Evolutionary conservation across 2,888 invertebrate genomes (phyloP).

Genomic region (Amiota mariae): DNA sequence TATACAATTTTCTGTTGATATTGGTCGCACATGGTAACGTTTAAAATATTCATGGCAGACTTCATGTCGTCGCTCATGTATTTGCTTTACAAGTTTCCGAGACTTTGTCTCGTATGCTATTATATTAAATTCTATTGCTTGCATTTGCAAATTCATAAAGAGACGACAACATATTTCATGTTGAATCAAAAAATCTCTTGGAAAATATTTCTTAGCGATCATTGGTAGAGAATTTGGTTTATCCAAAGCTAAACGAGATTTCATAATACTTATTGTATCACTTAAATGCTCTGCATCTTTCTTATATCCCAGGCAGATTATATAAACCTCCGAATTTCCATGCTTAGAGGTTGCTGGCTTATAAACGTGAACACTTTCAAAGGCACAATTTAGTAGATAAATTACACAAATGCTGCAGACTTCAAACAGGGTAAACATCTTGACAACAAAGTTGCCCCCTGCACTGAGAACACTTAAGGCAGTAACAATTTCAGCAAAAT

Average conservation of each 20-base stretch:
- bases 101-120: slow-evolving; percentile 75
- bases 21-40: slow-evolving; percentile 76
- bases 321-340: slow-evolving; percentile 95
- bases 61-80: slow-evolving; percentile 74
- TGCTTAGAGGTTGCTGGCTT: slow-evolving; percentile 95
- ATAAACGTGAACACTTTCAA: slow-evolving; percentile 82
- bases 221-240: slow-evolving; percentile 72
- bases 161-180: slow-evolving; percentile 79
- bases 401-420: slow-evolving; percentile 85
- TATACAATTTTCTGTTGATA: slow-evolving; percentile 75
- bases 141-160: slow-evolving; percentile 81
- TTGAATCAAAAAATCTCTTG: slow-evolving; percentile 79
- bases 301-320: slow-evolving; percentile 78
- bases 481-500: slow-evolving; percentile 87
- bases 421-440: slow-evolving; percentile 93
- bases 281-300: slow-evolving; percentile 51
- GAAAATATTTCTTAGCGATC: slow-evolving; percentile 78
- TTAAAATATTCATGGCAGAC: slow-evolving; percentile 78
- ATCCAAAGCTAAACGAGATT: slow-evolving; percentile 39
- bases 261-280: slow-evolving; percentile 53
- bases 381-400: slow-evolving; percentile 85
- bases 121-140: slow-evolving; percentile 81
- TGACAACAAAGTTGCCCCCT: slow-evolving; percentile 87
- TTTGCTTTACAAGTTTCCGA: slow-evolving; percentile 53
- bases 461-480: slow-evolving; percentile 81